Conservation (phyloP, 2,797 vertebrate genomes). For the Coregonus ussuriensis region DNA sequence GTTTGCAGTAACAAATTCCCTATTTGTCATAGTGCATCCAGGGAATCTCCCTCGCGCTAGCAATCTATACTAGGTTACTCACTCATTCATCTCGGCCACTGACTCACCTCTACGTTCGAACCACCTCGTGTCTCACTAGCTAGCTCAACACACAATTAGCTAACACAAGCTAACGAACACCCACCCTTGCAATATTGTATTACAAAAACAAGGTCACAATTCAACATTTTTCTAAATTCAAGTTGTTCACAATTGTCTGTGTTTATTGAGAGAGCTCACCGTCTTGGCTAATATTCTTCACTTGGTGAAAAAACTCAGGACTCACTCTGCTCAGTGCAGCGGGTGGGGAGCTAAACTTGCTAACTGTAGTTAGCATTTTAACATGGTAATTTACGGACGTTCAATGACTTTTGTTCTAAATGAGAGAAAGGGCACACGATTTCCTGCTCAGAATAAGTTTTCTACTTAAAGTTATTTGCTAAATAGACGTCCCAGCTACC, state of each 20-base stretch:
- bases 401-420: slow-evolving; percentile 63
- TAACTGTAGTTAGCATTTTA: slow-evolving; percentile 77
- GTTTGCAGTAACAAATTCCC: background rate
- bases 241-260: slow-evolving; percentile 33
- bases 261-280: background rate
- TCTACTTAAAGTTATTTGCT: slow-evolving; percentile 26
- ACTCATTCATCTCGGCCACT: slow-evolving; percentile 69
- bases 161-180: slow-evolving; percentile 55
- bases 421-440: background rate
- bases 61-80: slow-evolving; percentile 29
- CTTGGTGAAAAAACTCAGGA: slow-evolving; percentile 54
- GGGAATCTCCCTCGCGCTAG: slow-evolving; percentile 66
- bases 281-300: slow-evolving; percentile 35
- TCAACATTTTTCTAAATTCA: slow-evolving; percentile 11
- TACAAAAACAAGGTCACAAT: background rate
- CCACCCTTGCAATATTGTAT: background rate
- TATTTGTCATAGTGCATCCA: slow-evolving; percentile 21
- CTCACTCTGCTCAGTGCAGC: slow-evolving; percentile 58
- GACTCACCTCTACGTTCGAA: slow-evolving; percentile 80
- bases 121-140: slow-evolving; percentile 80
- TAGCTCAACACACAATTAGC: slow-evolving; percentile 71
- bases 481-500: slow-evolving; percentile 26
- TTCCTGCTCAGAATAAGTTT: background rate
- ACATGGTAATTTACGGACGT: slow-evolving; percentile 68
- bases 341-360: slow-evolving; percentile 74